A percentile compares a stretch with the other conserved stretches of the same genome.
These are phyloP conservation scores for Helicoverpa armigera DNA, from an alignment of 1,140 invertebrate genomes.

Conservation along the genomic window DNA sequence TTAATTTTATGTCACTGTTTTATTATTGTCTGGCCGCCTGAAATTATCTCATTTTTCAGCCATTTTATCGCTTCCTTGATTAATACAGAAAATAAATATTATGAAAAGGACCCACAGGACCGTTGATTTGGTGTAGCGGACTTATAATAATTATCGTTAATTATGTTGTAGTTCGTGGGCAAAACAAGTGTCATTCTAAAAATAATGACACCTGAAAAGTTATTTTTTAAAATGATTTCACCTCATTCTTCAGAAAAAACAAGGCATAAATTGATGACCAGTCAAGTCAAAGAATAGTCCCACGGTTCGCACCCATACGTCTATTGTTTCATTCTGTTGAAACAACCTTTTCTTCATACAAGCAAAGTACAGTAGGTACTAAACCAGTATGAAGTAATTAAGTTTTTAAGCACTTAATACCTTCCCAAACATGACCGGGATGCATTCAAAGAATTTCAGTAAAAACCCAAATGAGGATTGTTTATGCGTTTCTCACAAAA, in stretches of 20 bases:
- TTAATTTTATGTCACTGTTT: background rate
- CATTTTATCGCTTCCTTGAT: background rate
- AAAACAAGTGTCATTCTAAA: background rate
- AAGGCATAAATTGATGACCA: background rate
- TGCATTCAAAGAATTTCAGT: conserved; percentile 42
- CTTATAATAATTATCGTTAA: no score
- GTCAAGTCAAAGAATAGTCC: background rate
- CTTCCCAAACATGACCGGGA: conserved; percentile 4
- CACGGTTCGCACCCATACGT: background rate
- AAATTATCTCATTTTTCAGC: background rate
- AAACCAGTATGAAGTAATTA: conserved; percentile 40
- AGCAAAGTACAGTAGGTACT: conserved; percentile 4
- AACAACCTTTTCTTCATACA: background rate
- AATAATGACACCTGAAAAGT: background rate
- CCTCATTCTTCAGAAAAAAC: background rate
- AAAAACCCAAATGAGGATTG: conserved; percentile 49
- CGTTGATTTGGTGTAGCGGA: background rate
- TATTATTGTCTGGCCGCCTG: background rate
- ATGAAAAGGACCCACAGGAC: background rate
- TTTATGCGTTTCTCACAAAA: conserved; percentile 54
- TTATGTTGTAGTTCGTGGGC: background rate
- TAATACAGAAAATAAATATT: background rate
- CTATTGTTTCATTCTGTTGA: conserved; percentile 24
- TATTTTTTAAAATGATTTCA: background rate
- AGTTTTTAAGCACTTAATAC: conserved; percentile 40